Conservation (phyloP, 2,888 invertebrate genomes). For the Matsumyia berberina region DNA sequence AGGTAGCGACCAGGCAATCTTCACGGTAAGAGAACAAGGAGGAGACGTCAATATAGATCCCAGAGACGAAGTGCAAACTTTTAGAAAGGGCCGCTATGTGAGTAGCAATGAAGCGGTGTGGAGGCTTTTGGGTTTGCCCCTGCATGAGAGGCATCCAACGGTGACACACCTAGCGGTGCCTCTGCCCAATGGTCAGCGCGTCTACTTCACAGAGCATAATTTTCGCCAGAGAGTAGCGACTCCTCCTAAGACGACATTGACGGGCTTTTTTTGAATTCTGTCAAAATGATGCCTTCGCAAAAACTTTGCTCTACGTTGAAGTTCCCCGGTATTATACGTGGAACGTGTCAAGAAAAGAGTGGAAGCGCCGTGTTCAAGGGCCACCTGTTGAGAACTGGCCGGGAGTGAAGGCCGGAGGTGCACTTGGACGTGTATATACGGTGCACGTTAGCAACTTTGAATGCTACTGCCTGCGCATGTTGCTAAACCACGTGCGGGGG, state of each 20-base stretch:
- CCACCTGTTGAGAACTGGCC: conserved; percentile 23
- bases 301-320: conserved; percentile 33
- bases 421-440: conserved; percentile 55
- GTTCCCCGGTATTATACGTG: conserved; percentile 28
- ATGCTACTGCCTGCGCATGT: conserved; percentile 9
- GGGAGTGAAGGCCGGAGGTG: conserved; percentile 25
- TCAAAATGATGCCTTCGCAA: conserved; percentile 13
- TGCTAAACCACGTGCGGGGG: background rate
- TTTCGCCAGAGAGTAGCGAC: conserved; percentile 8
- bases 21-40: background rate
- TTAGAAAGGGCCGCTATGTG: background rate
- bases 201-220: conserved; percentile 32
- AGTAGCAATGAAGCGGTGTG: conserved; percentile 25
- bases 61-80: background rate
- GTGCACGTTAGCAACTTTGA: conserved; percentile 43
- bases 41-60: background rate
- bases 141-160: conserved; percentile 2
- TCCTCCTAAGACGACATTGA: conserved; percentile 20
- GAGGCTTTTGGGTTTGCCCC: background rate
- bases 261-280: conserved; percentile 12
- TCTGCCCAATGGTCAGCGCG: conserved; percentile 17
- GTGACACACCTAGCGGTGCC: conserved; percentile 17
- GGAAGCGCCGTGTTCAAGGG: conserved; percentile 13
- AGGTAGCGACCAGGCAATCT: background rate
- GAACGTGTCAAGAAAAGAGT: conserved; percentile 18